Evolutionary conservation across 2,888 invertebrate species (phyloP), one percentile per base, ranked within the genome.

Genomic region (Asteroscopus sphinx): DNA sequence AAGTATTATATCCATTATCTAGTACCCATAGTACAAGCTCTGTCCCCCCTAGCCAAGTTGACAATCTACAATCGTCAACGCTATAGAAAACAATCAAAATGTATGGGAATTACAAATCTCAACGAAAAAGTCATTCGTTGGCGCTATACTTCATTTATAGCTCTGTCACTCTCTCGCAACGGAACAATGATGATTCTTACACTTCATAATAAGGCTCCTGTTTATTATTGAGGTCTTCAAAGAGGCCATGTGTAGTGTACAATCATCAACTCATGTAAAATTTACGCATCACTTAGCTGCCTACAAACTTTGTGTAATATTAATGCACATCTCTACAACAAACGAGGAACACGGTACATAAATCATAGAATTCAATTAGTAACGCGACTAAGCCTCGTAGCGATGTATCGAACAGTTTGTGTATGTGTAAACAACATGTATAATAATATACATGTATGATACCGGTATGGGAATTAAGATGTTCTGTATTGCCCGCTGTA

Each of bases 341-440:
- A 51, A 62, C 28, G 51, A 53, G 45, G 35, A 55, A 66, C 60
- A 45, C 49, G 59, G 72, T 74, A 76, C 81, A 84, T 84, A 84
- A 83, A 86, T 87, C 85, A 85, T 82, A 82, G 77, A 81, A 86
- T 86, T 86, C 84, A 84, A 87, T 87, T 87, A 86, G 81, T 78
- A 77, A 74, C 63, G 57, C 70, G 51, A 61, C 73, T 80, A 76
- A 83, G 75, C 81, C 53, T 58, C 58, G 68, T 69, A 65, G 74
- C 77, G 67, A 71, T 68, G 55, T 62, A 73, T 70, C 54, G 72
- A 67, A 49, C 55, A 17, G 51, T 66, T 52, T 64, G 59, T 58
- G 16, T 44, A 13, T 54, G 39, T 57, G 69, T 75, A 63, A 56
- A 73, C 68, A 54, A 52, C 51, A 13, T 25, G 0, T 33, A 12